Conservation (phyloP, 1,140 invertebrate species). For the Diprion similis region DNA sequence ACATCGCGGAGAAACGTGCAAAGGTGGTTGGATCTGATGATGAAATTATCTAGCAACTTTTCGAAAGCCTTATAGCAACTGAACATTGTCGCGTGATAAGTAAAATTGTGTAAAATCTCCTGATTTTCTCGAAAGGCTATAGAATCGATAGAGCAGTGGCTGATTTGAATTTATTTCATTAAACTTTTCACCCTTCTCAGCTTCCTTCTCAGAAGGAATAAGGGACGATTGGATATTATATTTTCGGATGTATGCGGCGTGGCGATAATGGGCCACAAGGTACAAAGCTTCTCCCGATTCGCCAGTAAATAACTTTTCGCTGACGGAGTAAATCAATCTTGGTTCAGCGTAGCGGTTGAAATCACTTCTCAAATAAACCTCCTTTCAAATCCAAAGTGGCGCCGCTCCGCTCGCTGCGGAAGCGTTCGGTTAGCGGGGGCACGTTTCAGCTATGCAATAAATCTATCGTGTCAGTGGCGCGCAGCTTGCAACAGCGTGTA, state of each 20-base stretch:
- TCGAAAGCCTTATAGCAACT: too few species aligned
- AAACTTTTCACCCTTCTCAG: too few species aligned
- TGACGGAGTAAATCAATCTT: slow-evolving; percentile 1
- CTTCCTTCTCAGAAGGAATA: too few species aligned
- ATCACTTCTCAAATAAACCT: slow-evolving; percentile 7
- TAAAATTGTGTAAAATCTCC: too few species aligned
- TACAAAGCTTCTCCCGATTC: neutral
- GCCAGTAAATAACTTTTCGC: neutral
- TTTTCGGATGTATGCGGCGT: neutral
- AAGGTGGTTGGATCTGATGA: too few species aligned
- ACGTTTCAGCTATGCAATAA: slow-evolving; percentile 5
- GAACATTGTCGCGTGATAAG: too few species aligned
- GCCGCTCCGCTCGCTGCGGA: neutral
- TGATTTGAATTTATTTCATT: too few species aligned
- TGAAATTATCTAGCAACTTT: too few species aligned
- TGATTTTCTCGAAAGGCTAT: too few species aligned
- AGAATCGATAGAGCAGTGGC: too few species aligned
- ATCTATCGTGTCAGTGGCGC: slow-evolving; percentile 7
- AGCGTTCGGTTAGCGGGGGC: slow-evolving; percentile 3
- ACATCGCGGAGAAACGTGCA: too few species aligned
- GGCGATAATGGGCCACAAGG: neutral
- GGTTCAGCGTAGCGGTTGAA: neutral
- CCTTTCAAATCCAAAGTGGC: slow-evolving; percentile 1
- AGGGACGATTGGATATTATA: too few species aligned
- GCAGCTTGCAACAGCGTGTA: neutral